Evolutionary conservation across 2,797 vertebrate species (phyloP).

Genomic region (Sebastiscus tertius): DNA sequence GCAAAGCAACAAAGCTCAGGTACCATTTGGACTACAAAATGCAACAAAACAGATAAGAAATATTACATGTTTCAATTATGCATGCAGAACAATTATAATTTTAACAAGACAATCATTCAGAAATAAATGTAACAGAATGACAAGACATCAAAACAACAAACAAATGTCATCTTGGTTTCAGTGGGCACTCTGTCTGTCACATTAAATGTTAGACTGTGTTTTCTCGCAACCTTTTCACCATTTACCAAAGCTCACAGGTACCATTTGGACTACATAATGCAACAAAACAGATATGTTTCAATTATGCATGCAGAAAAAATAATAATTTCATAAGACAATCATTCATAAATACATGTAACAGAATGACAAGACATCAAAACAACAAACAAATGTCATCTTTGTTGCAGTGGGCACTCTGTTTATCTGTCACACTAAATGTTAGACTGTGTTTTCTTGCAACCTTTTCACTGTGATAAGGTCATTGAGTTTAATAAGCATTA

Average conservation of each 20-base stretch:
- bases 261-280: neutral
- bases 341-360: neutral
- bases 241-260: neutral
- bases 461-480: slow-evolving; percentile 73
- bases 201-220: slow-evolving; percentile 17
- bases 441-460: slow-evolving; percentile 37
- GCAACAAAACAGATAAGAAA: neutral
- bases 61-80: neutral
- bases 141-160: neutral
- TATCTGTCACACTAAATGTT: slow-evolving; percentile 17
- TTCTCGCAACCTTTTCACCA: slow-evolving; percentile 53
- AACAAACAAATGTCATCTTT: neutral
- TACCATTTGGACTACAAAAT: neutral
- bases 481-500: slow-evolving; percentile 75
- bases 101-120: neutral
- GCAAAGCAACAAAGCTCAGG: neutral
- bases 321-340: neutral
- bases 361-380: too few relatives aligned
- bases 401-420: neutral
- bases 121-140: too few relatives aligned
- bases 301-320: neutral
- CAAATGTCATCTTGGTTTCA: slow-evolving; percentile 6
- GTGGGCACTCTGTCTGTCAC: neutral
- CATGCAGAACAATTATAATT: neutral
- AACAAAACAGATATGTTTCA: neutral